Base-by-base conservation (phyloP, 2,113 vertebrate genomes). In the Chroicocephalus ridibundus region DNA sequence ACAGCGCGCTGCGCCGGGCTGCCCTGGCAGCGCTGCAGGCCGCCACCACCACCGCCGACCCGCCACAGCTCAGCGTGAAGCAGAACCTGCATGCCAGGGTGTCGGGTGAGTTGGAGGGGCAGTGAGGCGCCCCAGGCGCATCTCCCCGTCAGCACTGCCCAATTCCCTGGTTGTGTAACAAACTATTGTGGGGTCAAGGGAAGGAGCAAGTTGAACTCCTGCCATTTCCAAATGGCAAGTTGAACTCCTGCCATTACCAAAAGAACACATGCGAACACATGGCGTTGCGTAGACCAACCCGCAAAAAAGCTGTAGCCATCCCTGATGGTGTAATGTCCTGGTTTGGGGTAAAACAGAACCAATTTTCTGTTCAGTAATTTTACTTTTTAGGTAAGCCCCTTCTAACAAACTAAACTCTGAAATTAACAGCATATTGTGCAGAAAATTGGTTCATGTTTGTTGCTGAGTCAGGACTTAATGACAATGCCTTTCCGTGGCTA, bases 81-180 rank as follows among this genome's bases (percentile, higher is more conserved):
- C 97, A 95, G 82, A 98, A 98, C 92, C 98, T 99, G 68, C 99
- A 99, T 29, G 96, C 98, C 64, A 98, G 99, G 86, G 98, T 99
- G 75, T 98, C 99, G 91, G 99, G 99, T 99, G 61, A 98, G 97
- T 66, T 62, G 24, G 25, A 54, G 61, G 36, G 29, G 40, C 64
- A 66, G 65, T 3, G 1, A 27, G 13, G 60, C 0, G 3, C 16
- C 24, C 11, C 1, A 0, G 19, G 25, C 20, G 8, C 46, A 1
- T 18, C 49, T 61, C 61, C 24, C 15, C 0, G 36, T 15, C 65
- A 0, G 46, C 6, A 0, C 7, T 11, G 20, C 51, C 5, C 0
- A 1, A 11, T 44, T 24, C 22, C 44, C 24, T 7, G 10, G 1
- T 21, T 49, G 27, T 5, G 1, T 27, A 15, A 8, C 19, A 19